Evolutionary conservation across 2,113 vertebrate genomes (phyloP).

Genomic region (Ophthalmolycus amberensis): DNA sequence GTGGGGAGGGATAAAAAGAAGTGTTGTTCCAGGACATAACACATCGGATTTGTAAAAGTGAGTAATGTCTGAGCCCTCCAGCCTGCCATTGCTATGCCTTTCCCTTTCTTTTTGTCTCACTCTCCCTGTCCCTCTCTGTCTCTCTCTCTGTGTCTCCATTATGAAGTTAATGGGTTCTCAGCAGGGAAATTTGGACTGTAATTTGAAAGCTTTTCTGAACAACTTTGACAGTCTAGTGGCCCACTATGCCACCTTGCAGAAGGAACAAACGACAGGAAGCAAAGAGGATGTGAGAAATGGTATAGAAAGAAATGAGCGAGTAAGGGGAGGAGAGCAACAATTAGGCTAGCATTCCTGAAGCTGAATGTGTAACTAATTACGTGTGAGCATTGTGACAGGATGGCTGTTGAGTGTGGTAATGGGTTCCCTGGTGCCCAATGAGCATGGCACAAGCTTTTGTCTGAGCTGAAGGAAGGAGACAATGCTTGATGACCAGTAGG

Average conservation of each 20-base stretch:
- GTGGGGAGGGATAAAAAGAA: slow-evolving; percentile 1
- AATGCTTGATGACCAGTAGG: slow-evolving; percentile 62
- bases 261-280: slow-evolving; percentile 48
- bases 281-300: slow-evolving; percentile 48
- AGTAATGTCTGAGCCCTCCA: slow-evolving; percentile 32
- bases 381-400: slow-evolving; percentile 79
- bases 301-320: slow-evolving; percentile 54
- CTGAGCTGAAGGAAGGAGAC: slow-evolving; percentile 64
- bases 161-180: slow-evolving; percentile 67
- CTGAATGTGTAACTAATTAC: slow-evolving; percentile 80
- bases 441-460: slow-evolving; percentile 80
- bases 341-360: slow-evolving; percentile 75
- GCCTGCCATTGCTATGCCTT: slow-evolving; percentile 15
- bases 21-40: slow-evolving; percentile 24
- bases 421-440: slow-evolving; percentile 82
- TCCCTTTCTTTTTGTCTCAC: background rate
- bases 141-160: slow-evolving; percentile 39
- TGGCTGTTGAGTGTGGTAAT: slow-evolving; percentile 76
- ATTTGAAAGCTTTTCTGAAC: slow-evolving; percentile 70
- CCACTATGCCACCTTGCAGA: slow-evolving; percentile 61
- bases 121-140: slow-evolving; percentile 14
- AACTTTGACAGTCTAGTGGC: slow-evolving; percentile 70
- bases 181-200: slow-evolving; percentile 65
- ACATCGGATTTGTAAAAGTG: slow-evolving; percentile 24
- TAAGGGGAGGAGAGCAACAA: slow-evolving; percentile 71